phyloP scores from a whole-genome alignment of 2,888 invertebrate genomes.

The Lumbricus terrestris region DNA sequence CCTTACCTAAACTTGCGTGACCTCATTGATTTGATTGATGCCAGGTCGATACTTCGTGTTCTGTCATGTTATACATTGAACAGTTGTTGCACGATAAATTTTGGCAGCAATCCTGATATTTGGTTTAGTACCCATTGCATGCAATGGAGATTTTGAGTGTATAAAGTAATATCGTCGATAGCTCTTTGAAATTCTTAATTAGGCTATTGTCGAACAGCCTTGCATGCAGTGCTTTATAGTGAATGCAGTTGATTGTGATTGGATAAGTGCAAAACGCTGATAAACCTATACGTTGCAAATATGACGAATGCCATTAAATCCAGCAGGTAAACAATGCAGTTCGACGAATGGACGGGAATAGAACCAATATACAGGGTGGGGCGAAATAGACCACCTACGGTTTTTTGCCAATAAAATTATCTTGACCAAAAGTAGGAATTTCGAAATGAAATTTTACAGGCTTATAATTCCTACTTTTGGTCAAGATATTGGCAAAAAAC shows the following conservation, averaged over 20 bases:
- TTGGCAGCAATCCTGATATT: neutral
- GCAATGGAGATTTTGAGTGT: neutral
- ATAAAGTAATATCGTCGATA: neutral
- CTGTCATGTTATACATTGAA: neutral
- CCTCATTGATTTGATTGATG: neutral
- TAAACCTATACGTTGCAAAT: too few species aligned
- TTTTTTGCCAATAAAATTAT: too few species aligned
- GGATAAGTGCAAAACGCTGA: too few species aligned
- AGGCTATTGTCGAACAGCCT: neutral
- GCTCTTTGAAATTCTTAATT: neutral
- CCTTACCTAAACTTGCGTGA: neutral
- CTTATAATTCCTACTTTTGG: too few species aligned
- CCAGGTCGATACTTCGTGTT: neutral
- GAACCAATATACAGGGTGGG: too few species aligned
- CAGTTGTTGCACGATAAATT: neutral
- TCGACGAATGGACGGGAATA: too few species aligned
- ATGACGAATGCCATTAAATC: too few species aligned
- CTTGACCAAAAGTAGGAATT: too few species aligned
- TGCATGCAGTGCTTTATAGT: neutral
- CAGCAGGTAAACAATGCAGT: too few species aligned
- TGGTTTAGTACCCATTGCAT: neutral
- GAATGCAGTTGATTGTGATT: neutral
- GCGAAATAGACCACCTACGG: too few species aligned
- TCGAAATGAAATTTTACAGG: too few species aligned
- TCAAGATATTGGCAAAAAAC: too few species aligned